Evolutionary conservation across 2,113 vertebrate genomes (phyloP).

Genomic region (Australoheros scitulus): DNA sequence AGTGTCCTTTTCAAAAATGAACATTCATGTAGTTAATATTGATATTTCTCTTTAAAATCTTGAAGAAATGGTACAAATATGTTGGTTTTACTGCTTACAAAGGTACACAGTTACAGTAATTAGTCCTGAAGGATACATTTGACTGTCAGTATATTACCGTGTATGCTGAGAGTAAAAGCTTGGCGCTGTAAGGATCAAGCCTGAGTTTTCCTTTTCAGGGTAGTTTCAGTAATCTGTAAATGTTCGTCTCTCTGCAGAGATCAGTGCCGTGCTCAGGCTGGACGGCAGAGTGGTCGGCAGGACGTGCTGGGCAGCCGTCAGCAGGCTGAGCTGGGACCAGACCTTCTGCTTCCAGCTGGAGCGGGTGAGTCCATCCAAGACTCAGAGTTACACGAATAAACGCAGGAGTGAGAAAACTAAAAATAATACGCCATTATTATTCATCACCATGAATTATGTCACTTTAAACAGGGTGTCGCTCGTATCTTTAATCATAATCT

Average conservation of each 20-base stretch:
- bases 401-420: not conserved
- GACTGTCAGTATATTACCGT: too few relatives aligned
- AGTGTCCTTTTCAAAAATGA: not conserved
- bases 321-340: slow-evolving; percentile 86
- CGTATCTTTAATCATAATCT: not conserved
- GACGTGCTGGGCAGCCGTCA: slow-evolving; percentile 83
- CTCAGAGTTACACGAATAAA: fast-evolving
- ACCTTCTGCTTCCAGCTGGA: slow-evolving; percentile 86
- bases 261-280: slow-evolving; percentile 86
- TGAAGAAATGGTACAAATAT: too few relatives aligned
- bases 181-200: not conserved
- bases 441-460: not conserved
- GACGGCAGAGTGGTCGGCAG: slow-evolving; percentile 85
- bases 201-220: not conserved
- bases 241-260: slow-evolving; percentile 74
- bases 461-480: not conserved
- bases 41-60: too few relatives aligned
- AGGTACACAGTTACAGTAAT: too few relatives aligned
- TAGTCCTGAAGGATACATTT: too few relatives aligned
- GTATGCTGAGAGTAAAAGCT: not conserved
- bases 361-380: slow-evolving; percentile 73
- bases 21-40: not conserved
- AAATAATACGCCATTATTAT: not conserved
- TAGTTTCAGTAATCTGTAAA: not conserved
- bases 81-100: too few relatives aligned